phyloP scores from a whole-genome alignment of 1,140 invertebrate species.

The Bombus breviceps region DNA sequence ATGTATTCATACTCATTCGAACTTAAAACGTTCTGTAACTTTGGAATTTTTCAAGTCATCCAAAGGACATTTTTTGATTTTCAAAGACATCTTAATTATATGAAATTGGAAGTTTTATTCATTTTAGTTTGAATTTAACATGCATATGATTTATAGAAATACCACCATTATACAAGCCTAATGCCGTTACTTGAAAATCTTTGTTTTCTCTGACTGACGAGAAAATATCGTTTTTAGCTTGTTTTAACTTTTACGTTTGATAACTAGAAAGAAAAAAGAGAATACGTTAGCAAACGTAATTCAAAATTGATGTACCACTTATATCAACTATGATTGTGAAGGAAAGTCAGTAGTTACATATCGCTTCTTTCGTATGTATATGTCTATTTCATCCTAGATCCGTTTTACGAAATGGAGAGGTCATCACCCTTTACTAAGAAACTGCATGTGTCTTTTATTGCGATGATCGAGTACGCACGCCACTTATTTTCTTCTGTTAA shows the following conservation, averaged over 20 bases:
- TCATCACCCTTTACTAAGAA: constrained; percentile 26
- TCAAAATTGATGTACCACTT: neutral
- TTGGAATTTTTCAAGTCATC: neutral
- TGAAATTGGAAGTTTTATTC: neutral
- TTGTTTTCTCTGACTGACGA: neutral
- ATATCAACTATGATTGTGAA: neutral
- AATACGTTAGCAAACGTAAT: neutral
- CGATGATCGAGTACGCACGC: neutral
- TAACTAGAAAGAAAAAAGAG: too few relatives aligned
- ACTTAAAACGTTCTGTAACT: neutral
- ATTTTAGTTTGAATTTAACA: neutral
- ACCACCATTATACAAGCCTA: neutral
- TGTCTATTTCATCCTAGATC: constrained; percentile 1
- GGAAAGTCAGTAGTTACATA: too few relatives aligned
- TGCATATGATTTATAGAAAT: neutral
- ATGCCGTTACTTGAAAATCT: neutral
- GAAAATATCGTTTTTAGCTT: neutral
- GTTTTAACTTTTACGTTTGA: neutral
- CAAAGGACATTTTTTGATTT: neutral
- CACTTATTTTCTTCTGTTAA: constrained; percentile 8
- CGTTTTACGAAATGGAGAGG: constrained; percentile 9
- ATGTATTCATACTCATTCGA: neutral
- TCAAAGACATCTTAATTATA: neutral
- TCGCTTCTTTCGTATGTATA: neutral
- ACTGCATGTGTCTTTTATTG: constrained; percentile 17